Evolutionary conservation across 2,888 invertebrate genomes (phyloP).

Genomic region (Harpagoxenus sublaevis): DNA sequence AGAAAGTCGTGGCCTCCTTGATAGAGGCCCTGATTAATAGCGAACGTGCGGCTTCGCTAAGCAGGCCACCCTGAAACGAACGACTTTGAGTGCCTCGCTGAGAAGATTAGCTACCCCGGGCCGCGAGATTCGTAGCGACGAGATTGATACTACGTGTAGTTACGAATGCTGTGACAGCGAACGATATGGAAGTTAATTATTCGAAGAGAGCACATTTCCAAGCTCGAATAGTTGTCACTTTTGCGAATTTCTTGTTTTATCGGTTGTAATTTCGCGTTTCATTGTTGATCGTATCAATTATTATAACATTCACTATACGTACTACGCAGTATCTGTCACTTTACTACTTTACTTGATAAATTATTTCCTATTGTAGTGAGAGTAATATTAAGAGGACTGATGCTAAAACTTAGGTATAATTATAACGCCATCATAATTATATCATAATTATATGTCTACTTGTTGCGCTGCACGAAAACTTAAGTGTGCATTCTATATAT

Average conservation of each 20-base stretch:
- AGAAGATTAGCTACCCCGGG: background rate
- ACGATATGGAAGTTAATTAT: background rate
- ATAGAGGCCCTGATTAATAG: constrained; percentile 64
- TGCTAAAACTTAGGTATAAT: background rate
- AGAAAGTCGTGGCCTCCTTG: constrained; percentile 55
- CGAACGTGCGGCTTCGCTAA: constrained; percentile 43
- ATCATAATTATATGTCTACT: background rate
- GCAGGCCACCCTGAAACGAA: constrained; percentile 35
- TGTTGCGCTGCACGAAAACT: background rate
- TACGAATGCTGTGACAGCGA: background rate
- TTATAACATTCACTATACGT: background rate
- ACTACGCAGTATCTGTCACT: background rate
- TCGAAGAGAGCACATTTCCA: background rate
- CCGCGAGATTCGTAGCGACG: background rate
- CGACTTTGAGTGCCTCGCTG: constrained; percentile 2
- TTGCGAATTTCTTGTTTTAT: background rate
- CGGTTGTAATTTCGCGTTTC: background rate
- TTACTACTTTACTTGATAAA: constrained; percentile 15
- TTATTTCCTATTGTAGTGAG: background rate
- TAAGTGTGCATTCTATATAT: background rate
- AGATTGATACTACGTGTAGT: background rate
- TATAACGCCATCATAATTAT: background rate
- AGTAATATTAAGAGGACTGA: background rate
- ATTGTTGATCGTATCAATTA: background rate
- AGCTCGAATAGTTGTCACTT: background rate